Evolutionary conservation across 2,797 vertebrate genomes (phyloP), one percentile per base, ranked within the genome.

Genomic region (Xerus rutilus): DNA sequence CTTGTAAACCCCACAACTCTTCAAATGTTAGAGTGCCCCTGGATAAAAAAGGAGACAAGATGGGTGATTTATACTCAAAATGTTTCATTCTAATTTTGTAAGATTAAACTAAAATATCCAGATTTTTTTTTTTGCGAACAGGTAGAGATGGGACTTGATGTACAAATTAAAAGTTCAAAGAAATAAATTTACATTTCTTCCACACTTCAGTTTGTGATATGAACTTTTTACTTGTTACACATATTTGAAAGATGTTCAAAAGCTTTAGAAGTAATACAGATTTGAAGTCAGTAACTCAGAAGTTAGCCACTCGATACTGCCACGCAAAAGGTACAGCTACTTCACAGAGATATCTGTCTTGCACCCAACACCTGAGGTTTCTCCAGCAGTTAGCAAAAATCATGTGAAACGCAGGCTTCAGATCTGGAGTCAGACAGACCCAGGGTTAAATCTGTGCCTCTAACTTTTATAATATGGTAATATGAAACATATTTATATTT

Each of bases 101-200:
- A 95, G 21, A 35, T 39, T 49, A 57, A 67, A 65, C 4, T 52
- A 95, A 70, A 93, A 96, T 91, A 35, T 77, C 17, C 25, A 94
- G 1, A 23, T 30, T 52, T 30, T 32, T 74, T 1, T 67, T 39
- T 32, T 78, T 20, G 35, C 49, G 92, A 76, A 88, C 54, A 85
- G n/a, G 17, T 85, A 4, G 67, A 90, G 76, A 91, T 49, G 23
- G 20, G 13, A 64, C 49, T 90, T 30, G 43, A 45, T 76, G 9
- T 72, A 62, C 12, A 89, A 84, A 84, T 87, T 74, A 59, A 78
- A 47, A 62, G 0, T 91, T 93, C 39, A 84, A 86, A 89, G 76
- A 89, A 78, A 70, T 23, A 70, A 70, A 69, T 20, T 4, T 86
- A 49, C 7, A 5, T 32, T 95, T 95, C 18, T 93, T 79, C 64